Base-by-base conservation (phyloP, 2,888 invertebrate species). In the Ctenicera cuprea region DNA sequence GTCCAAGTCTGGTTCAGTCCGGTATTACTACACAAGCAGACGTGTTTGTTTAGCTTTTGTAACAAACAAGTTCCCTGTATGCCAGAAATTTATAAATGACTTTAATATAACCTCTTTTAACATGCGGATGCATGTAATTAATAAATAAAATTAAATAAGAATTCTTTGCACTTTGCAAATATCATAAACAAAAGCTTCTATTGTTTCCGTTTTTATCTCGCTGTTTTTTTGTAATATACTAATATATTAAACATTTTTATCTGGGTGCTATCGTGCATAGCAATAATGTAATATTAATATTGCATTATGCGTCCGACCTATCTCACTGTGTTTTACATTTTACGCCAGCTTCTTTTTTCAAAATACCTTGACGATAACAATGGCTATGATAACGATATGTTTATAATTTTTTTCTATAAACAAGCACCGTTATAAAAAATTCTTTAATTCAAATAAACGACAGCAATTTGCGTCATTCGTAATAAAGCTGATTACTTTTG, bases 301-400 rank as follows among this genome's bases (percentile, higher is more conserved):
- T 54, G 14, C 33, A 63, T 54, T 57, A 54, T 30, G 48, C 18
- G 43, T 65, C 71, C 67, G 72, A 72, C 72, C 72, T 72, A 72
- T 72, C 72, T 72, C 72, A 72, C 72, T 72, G 41, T 72, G 16
- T 67, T 72, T 41, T 37, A 52, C 52, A 50, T 66, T 72, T 62
- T 18, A 57, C 57, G 14, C 16, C 20, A 1, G 22, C 14, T 33
- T 65, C 43, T 61, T 20, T 59, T 20, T 48, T 16, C 12, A 69
- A 69, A 50, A 71, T 50, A 71, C 52, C 52, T 52, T 38, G 41
- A 0, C 16, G 26, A 45, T 30, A 63, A 26, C 18, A 41, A 63
- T 16, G 7, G 45, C n/a, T 8, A 38, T 14, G 43, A 63, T 63
- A 63, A 26, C 1, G 20, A 5, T 11, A n/a, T 22, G 18, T 50